These are phyloP conservation scores for Terebella lapidaria DNA, from an alignment of 2,888 invertebrate species.

Conservation along the genomic window DNA sequence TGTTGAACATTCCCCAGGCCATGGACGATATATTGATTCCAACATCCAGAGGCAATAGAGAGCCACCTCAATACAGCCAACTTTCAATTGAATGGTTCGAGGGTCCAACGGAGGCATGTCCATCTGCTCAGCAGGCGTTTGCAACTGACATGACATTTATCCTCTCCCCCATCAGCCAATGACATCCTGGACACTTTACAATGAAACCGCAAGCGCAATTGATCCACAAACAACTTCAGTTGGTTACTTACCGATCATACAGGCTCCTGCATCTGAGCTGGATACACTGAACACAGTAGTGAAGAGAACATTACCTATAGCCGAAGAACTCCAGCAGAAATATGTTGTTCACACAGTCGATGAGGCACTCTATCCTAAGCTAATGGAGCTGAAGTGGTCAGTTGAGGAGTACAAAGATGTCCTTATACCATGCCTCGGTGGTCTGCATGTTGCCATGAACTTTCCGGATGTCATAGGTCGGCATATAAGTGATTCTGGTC, in stretches of 20 bases:
- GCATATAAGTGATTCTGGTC: slow-evolving; percentile 12
- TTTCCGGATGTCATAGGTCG: slow-evolving; percentile 12
- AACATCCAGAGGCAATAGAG: background rate
- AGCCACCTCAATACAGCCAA: background rate
- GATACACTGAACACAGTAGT: slow-evolving; percentile 2
- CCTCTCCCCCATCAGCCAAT: background rate
- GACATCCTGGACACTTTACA: slow-evolving; percentile 1
- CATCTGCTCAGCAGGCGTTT: background rate
- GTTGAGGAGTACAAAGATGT: slow-evolving; percentile 1
- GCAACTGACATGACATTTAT: slow-evolving; percentile 6
- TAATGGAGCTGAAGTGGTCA: slow-evolving; percentile 11
- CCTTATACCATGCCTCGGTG: slow-evolving; percentile 9
- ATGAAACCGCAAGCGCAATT: background rate
- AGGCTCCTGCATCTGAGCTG: background rate
- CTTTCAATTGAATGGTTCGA: background rate
- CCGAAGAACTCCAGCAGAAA: background rate
- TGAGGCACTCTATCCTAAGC: slow-evolving; percentile 8
- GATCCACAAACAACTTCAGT: background rate
- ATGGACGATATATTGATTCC: background rate
- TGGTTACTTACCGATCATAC: background rate
- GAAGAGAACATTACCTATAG: background rate
- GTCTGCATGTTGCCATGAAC: slow-evolving; percentile 15
- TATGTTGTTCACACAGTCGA: slow-evolving; percentile 5
- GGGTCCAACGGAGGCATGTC: background rate
- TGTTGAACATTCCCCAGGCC: background rate